A percentile compares a stretch with the other conserved stretches of the same genome.
Evolutionary conservation across 2,113 vertebrate species (phyloP).

Genomic region (Cheilinus undulatus): DNA sequence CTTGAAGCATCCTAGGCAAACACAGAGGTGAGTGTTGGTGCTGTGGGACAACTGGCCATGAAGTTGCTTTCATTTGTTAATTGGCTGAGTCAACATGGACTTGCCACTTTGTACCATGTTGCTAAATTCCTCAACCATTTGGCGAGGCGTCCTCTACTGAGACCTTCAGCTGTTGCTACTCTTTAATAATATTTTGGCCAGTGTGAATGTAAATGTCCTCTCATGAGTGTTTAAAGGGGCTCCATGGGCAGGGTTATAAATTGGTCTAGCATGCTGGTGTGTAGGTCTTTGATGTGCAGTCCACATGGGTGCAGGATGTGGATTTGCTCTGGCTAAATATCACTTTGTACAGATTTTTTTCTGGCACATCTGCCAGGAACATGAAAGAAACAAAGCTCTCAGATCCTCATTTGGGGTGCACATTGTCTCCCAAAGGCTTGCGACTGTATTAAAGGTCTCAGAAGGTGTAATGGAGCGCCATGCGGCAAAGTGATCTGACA

Average conservation of each 20-base stretch:
- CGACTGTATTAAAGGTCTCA: not conserved
- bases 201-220: not conserved
- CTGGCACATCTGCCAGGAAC: conserved; percentile 73
- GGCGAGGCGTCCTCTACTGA: not conserved
- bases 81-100: conserved; percentile 34
- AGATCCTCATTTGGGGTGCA: conserved; percentile 67
- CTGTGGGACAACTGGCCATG: conserved; percentile 30
- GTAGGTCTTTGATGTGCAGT: conserved; percentile 67
- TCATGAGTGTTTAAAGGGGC: not conserved
- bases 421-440: conserved; percentile 45
- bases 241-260: conserved; percentile 43
- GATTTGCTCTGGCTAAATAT: conserved; percentile 71
- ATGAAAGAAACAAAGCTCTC: conserved; percentile 65
- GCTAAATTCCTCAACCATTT: conserved; percentile 31
- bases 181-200: not conserved
- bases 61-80: conserved; percentile 46
- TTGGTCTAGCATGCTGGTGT: conserved; percentile 53
- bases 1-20: conserved; percentile 14
- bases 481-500: not conserved
- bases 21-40: conserved; percentile 39
- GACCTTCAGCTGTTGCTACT: conserved; percentile 5
- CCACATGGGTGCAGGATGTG: conserved; percentile 81
- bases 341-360: conserved; percentile 45
- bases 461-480: conserved; percentile 4
- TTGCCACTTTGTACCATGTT: conserved; percentile 21